Evolutionary conservation across 2,113 vertebrate species (phyloP).

Genomic region (Mus spicilegus): DNA sequence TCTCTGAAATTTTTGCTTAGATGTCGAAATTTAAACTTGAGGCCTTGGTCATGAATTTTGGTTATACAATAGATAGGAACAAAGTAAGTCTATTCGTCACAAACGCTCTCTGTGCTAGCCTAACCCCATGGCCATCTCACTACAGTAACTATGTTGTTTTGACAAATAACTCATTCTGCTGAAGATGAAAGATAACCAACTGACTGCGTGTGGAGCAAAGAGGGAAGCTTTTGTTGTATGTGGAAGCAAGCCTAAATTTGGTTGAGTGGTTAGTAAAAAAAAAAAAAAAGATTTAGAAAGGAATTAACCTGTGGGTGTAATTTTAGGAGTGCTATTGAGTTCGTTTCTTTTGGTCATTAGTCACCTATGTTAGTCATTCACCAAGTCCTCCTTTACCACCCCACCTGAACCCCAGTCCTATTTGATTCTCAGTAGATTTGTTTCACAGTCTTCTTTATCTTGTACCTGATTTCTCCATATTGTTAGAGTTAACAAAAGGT

Average conservation of each 20-base stretch:
- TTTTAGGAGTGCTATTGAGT: background rate
- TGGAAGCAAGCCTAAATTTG: background rate
- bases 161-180: slow-evolving; percentile 70
- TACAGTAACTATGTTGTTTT: slow-evolving; percentile 72
- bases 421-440: background rate
- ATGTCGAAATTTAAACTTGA: slow-evolving; percentile 60
- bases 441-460: background rate
- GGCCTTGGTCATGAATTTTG: slow-evolving; percentile 57
- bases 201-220: slow-evolving; percentile 1
- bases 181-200: slow-evolving; percentile 70
- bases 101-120: slow-evolving; percentile 62
- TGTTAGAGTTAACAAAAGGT: background rate
- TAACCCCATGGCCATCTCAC: slow-evolving; percentile 47
- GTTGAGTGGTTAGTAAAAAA: background rate
- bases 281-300: background rate
- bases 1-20: slow-evolving; percentile 70
- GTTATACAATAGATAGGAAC: slow-evolving; percentile 53
- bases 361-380: background rate
- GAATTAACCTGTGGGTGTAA: slow-evolving; percentile 24
- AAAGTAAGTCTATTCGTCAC: slow-evolving; percentile 70
- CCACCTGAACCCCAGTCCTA: background rate
- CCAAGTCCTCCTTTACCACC: background rate
- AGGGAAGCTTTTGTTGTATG: slow-evolving; percentile 29
- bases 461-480: background rate
- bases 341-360: background rate